Base-by-base conservation (phyloP, 2,113 vertebrate species). In the Patagioenas fasciata region DNA sequence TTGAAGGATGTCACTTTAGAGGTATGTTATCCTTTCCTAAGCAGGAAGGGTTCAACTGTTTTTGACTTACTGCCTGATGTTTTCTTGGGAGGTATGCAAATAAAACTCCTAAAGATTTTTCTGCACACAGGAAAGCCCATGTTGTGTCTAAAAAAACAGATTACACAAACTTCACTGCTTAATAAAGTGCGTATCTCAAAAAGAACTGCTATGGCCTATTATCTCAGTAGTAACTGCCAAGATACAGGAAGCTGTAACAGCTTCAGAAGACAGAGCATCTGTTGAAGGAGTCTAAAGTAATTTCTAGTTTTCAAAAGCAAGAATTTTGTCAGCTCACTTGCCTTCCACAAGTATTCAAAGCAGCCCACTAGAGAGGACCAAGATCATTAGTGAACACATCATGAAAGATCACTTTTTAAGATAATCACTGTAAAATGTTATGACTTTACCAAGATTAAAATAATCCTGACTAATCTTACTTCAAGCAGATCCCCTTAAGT, bases 221-320 rank as follows among this genome's bases (percentile, higher is more conserved):
- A 91, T 78, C 85, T 93, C 89, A 78, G 88, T 85, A 69, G 66
- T 12, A 42, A 87, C 54, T 80, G 74, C 71, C 87, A 73, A 77
- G 60, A 67, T 20, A 73, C 17, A 62, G 88, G 40, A 74, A 85
- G 88, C 32, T 34, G 12, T 48, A 86, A 66, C 36, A 31, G 78
- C 51, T 89, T 80, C 89, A 77, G 62, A 85, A 88, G 79, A 70
- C 58, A 13, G 62, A 95, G 80, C 62, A 51, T 56, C 58, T 65
- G 79, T 82, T 74, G 79, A 83, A 90, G 60, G 56, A 87, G 57
- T n/a, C 89, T 65, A 40, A 73, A 92, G 53, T 58, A 0, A 92
- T 44, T 70, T 24, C 18, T 58, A 82, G 47, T 42, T 69, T 82
- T 54, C 10, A 6, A 80, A 80, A 51, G 61, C 54, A 34, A n/a